Evolutionary conservation across 64 coral and sea anemone genomes (phyloP), one percentile per base, ranked within the genome.

Genomic region (Dendrophyllia cribrosa): DNA sequence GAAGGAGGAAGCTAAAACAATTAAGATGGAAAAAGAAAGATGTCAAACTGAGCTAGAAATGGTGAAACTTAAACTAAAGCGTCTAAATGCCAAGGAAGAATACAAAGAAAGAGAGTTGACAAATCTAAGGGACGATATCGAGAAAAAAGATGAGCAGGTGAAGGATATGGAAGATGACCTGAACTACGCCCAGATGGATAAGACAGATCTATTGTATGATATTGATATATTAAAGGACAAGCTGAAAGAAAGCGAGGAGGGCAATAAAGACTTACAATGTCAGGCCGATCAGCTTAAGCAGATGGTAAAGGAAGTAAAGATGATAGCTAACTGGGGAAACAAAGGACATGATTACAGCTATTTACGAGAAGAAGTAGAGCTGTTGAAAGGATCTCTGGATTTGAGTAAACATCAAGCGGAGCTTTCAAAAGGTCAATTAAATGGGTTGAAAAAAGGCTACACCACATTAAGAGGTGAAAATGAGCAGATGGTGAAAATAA

Each of bases 41-140:
- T 16, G n/a, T 14, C 26, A 64, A 3, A n/a, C 25, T 45, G 78
- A 82, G 34, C 14, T 64, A 14, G 58, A 64, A 12, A 60, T 0
- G 6, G 11, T 19, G 34, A 63, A 82, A 64, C 34, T 1, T 65
- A 34, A 82, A 3, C 0, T 64, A 48, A 19, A 63, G 25, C 26
- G 34, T 19, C 34, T 64, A n/a, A 15, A 43, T 9, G 63, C 59
- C 15, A 65, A 8, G 6, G 58, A 82, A 20, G 59, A 82, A 64
- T 64, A 64, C 78, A 82, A 47, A 17, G 58, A 63, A 46, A 82
- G 78, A 10, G 78, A 82, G 16, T 21, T 82, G 43, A n/a, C 14
- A 65, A 82, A 82, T 65, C 47, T 82, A 43, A 82, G 59, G 64
- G 15, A 20, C 47, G 59, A 82, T 47, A 46, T 82, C 15, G 16